Percentiles rank a stretch among this genome's conserved stretches.
Evolutionary conservation across 1,140 invertebrate species (phyloP).

Genomic region (Pseudomyrmex cubaensis): DNA sequence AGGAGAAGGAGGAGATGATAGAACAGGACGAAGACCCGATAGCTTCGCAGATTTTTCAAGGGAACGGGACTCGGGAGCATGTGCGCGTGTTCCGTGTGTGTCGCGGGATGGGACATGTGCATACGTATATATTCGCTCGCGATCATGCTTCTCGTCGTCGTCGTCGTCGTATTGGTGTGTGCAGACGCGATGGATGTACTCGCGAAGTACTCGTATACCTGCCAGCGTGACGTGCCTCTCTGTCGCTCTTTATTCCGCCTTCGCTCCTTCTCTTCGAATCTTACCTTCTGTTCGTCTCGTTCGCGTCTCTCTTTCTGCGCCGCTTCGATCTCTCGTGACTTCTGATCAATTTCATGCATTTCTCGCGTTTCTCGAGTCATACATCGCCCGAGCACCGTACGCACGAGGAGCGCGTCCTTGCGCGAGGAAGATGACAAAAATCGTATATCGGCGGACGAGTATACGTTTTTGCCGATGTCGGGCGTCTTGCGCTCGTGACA

Average conservation of each 20-base stretch:
- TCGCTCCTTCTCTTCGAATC: not conserved
- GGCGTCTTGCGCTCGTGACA: conserved; percentile 34
- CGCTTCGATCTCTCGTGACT: conserved; percentile 56
- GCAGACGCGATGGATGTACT: conserved; percentile 31
- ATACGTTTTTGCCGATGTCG: conserved; percentile 5
- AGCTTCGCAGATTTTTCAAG: conserved; percentile 69
- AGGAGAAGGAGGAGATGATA: conserved; percentile 66
- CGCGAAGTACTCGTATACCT: conserved; percentile 53
- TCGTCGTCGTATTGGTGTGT: not conserved
- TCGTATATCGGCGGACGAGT: conserved; percentile 8
- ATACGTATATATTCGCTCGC: not conserved
- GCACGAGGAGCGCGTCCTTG: conserved; percentile 45
- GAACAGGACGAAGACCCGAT: conserved; percentile 68
- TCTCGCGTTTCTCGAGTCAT: conserved; percentile 72
- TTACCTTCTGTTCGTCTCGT: too few species aligned
- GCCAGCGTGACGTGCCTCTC: conserved; percentile 68
- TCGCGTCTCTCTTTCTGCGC: conserved; percentile 13
- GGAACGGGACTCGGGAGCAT: conserved; percentile 36
- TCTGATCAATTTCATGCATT: conserved; percentile 70
- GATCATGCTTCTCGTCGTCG: not conserved
- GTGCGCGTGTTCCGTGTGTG: not conserved
- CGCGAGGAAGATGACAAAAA: conserved; percentile 53
- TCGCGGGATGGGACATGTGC: conserved; percentile 1
- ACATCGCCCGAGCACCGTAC: conserved; percentile 1
- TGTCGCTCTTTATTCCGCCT: conserved; percentile 21